phyloP scores from a whole-genome alignment of 2,797 vertebrate genomes.

The Rhinichthys osculus region DNA sequence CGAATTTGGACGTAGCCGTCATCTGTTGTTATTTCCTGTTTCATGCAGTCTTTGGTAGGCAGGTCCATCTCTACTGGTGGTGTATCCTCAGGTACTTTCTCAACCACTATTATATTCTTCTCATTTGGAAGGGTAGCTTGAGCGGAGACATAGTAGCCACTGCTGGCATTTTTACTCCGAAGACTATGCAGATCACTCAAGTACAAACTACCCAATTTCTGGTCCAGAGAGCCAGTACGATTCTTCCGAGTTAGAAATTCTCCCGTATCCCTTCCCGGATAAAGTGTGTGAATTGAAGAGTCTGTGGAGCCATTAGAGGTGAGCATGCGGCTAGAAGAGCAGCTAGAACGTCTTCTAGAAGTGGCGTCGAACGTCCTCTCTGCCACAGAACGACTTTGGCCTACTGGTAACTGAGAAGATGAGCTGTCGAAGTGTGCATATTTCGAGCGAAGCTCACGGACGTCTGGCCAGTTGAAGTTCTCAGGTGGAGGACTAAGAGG shows the following conservation, averaged over 20 bases:
- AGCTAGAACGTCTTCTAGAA: slow-evolving; percentile 64
- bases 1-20: slow-evolving; percentile 80
- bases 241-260: slow-evolving; percentile 52
- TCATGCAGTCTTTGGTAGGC: background rate
- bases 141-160: slow-evolving; percentile 71
- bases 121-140: slow-evolving; percentile 71
- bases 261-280: background rate
- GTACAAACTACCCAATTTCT: slow-evolving; percentile 44
- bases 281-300: background rate
- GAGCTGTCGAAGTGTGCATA: slow-evolving; percentile 66
- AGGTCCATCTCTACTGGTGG: background rate
- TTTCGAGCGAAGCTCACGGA: slow-evolving; percentile 84
- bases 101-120: slow-evolving; percentile 78
- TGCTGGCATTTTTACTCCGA: slow-evolving; percentile 30
- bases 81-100: slow-evolving; percentile 69
- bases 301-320: background rate
- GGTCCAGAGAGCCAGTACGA: slow-evolving; percentile 67
- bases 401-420: slow-evolving; percentile 29
- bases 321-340: slow-evolving; percentile 49
- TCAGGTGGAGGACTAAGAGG: slow-evolving; percentile 75
- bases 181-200: slow-evolving; percentile 60
- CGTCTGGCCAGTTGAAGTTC: slow-evolving; percentile 88
- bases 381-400: slow-evolving; percentile 74
- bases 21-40: slow-evolving; percentile 12
- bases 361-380: slow-evolving; percentile 71